Evolutionary conservation across 1,140 invertebrate species (phyloP).

Genomic region (Manduca sexta): DNA sequence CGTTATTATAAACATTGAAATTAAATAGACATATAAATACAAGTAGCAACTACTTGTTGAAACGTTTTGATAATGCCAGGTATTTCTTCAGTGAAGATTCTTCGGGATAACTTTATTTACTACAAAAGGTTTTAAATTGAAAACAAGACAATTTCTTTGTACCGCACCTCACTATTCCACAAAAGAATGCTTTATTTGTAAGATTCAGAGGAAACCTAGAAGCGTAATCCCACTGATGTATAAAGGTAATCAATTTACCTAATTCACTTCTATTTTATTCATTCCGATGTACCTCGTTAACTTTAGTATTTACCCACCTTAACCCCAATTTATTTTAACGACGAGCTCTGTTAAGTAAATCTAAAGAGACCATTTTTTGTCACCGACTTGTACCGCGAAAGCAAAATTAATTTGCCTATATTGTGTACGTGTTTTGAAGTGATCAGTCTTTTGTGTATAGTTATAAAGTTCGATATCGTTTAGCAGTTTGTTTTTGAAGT

Average conservation of each 20-base stretch:
- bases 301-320: slow-evolving; percentile 30
- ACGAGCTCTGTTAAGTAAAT: slow-evolving; percentile 29
- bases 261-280: slow-evolving; percentile 20
- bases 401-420: slow-evolving; percentile 13
- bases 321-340: slow-evolving; percentile 33
- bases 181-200: too few relatives aligned
- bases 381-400: slow-evolving; percentile 14
- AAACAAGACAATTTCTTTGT: too few relatives aligned
- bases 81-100: too few relatives aligned
- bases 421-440: not conserved
- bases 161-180: too few relatives aligned
- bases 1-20: too few relatives aligned
- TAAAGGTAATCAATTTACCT: slow-evolving; percentile 20
- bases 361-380: slow-evolving; percentile 30
- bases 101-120: too few relatives aligned
- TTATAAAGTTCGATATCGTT: slow-evolving; percentile 11
- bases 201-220: not conserved
- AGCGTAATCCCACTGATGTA: slow-evolving; percentile 5
- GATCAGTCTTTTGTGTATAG: not conserved
- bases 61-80: too few relatives aligned
- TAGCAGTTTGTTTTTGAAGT: not conserved
- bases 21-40: too few relatives aligned
- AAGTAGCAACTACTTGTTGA: too few relatives aligned
- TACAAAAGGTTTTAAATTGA: too few relatives aligned
- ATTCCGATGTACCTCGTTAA: slow-evolving; percentile 24